A percentile compares a stretch with the other conserved stretches of the same genome.
Conservation (phyloP, 2,888 invertebrate species). For the Tipula unca region DNA sequence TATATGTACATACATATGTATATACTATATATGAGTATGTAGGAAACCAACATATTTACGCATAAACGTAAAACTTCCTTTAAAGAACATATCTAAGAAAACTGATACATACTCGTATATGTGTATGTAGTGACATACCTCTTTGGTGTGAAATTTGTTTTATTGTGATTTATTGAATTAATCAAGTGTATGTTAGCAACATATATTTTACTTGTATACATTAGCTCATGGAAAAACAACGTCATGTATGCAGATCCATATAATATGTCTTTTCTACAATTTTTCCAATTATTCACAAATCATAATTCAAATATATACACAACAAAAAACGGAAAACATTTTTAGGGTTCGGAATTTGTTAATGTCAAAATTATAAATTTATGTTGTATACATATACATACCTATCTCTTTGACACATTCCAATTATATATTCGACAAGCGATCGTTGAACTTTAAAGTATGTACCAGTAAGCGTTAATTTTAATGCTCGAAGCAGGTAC, state of each 20-base stretch:
- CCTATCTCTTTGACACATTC: too few relatives aligned
- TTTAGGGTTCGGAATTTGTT: too few relatives aligned
- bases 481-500: too few relatives aligned
- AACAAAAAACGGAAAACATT: too few relatives aligned
- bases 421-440: too few relatives aligned
- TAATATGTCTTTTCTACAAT: background rate
- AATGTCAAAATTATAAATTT: too few relatives aligned
- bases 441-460: too few relatives aligned
- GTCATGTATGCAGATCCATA: background rate
- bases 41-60: background rate
- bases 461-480: too few relatives aligned
- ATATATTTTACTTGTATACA: background rate
- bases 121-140: background rate
- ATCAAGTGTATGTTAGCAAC: background rate
- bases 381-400: too few relatives aligned
- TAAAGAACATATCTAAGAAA: background rate
- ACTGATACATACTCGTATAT: too few relatives aligned
- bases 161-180: background rate
- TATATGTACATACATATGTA: background rate
- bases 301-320: background rate
- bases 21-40: too few relatives aligned
- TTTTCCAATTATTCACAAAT: background rate
- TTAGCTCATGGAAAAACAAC: background rate
- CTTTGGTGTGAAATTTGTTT: background rate
- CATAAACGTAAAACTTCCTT: background rate